A percentile compares a stretch with the other conserved stretches of the same genome.
Evolutionary conservation across 2,113 vertebrate genomes (phyloP).

Genomic region (Hydropotes inermis): DNA sequence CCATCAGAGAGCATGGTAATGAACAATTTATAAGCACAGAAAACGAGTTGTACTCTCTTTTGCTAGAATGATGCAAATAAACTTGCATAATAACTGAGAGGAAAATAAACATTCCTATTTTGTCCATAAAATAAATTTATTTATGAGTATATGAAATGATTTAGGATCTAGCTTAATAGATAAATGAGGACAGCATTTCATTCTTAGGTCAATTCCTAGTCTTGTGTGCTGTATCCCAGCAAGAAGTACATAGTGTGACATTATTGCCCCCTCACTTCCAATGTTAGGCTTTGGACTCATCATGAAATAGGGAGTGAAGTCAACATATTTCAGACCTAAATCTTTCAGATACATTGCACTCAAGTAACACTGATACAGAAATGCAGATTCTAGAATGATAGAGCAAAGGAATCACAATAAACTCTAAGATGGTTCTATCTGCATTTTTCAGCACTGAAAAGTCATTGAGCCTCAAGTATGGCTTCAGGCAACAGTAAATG

Average conservation of each 20-base stretch:
- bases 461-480: not conserved
- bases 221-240: not conserved
- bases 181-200: slow-evolving; percentile 38
- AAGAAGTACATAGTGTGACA: not conserved
- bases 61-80: slow-evolving; percentile 39
- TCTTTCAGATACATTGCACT: not conserved
- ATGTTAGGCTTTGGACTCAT: not conserved
- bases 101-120: slow-evolving; percentile 64
- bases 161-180: slow-evolving; percentile 26
- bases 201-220: not conserved
- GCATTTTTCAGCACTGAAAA: not conserved
- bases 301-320: not conserved
- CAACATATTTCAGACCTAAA: not conserved
- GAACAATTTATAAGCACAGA: slow-evolving; percentile 69
- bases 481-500: not conserved
- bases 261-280: not conserved
- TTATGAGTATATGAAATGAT: slow-evolving; percentile 39
- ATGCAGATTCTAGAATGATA: not conserved
- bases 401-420: not conserved
- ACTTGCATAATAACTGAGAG: slow-evolving; percentile 62
- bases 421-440: not conserved
- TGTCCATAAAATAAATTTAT: slow-evolving; percentile 58
- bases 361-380: not conserved
- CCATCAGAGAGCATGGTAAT: slow-evolving; percentile 52
- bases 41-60: slow-evolving; percentile 61